Percentiles rank a stretch among this genome's conserved stretches.
These are phyloP conservation scores for Pteria penguin DNA, from an alignment of 2,888 invertebrate species.

Conservation along the genomic window DNA sequence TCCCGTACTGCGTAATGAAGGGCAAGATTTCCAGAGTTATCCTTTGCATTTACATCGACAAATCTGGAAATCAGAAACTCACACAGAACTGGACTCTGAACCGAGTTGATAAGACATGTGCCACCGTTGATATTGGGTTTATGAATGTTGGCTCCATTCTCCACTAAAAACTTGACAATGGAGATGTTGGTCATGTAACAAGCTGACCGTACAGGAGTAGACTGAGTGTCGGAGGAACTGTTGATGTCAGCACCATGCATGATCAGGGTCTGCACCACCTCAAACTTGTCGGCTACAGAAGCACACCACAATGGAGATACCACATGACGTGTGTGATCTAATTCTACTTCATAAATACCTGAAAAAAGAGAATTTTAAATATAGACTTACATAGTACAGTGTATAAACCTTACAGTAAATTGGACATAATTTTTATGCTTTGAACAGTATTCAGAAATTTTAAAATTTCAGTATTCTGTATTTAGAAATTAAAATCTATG, in stretches of 20 bases:
- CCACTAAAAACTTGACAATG: conserved; percentile 74
- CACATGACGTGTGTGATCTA: conserved; percentile 89
- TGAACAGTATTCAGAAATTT: no score
- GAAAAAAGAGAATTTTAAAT: no score
- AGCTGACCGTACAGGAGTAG: conserved; percentile 91
- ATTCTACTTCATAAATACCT: conserved; percentile 86
- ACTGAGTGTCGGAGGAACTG: conserved; percentile 92
- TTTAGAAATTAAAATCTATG: no score
- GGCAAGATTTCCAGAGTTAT: conserved; percentile 94
- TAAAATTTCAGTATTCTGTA: no score
- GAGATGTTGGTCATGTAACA: conserved; percentile 87
- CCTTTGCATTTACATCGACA: conserved; percentile 91
- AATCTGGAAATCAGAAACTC: conserved; percentile 89
- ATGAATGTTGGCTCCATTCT: conserved; percentile 83
- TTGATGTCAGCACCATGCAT: conserved; percentile 91
- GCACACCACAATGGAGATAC: conserved; percentile 96
- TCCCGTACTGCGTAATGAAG: conserved; percentile 93
- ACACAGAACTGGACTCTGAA: conserved; percentile 91
- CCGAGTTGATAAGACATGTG: conserved; percentile 95
- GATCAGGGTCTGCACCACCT: conserved; percentile 88
- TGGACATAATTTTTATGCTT: no score
- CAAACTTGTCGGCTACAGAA: conserved; percentile 90
- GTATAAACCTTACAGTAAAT: no score
- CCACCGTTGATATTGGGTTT: conserved; percentile 94
- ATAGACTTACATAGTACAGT: no score